A percentile compares a stretch with the other conserved stretches of the same genome.
phyloP scores from a whole-genome alignment of 2,888 invertebrate genomes.

The Eupithecia insigniata region DNA sequence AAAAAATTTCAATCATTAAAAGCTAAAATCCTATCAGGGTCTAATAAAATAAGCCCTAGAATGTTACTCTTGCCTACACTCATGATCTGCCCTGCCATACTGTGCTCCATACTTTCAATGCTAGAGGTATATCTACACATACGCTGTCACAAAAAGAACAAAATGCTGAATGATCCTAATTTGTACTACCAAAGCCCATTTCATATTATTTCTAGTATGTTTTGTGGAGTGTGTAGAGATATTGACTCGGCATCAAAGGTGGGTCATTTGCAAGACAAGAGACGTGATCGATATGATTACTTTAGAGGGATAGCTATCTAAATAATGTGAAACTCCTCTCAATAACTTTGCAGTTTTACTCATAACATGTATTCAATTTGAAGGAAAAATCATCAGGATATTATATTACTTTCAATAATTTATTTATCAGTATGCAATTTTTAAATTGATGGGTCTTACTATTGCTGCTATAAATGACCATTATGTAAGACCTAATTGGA shows the following conservation, averaged over 20 bases:
- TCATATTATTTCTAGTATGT: constrained; percentile 87
- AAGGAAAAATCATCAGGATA: background rate
- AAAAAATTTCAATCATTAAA: constrained; percentile 69
- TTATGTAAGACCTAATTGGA: background rate
- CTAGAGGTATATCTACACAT: constrained; percentile 87
- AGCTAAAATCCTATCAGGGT: constrained; percentile 69
- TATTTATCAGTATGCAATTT: background rate
- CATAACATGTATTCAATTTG: background rate
- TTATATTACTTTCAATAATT: too few relatives aligned
- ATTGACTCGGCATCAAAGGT: constrained; percentile 86
- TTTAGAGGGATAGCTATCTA: constrained; percentile 65
- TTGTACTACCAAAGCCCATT: constrained; percentile 88
- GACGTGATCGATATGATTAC: constrained; percentile 74
- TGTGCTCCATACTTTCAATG: constrained; percentile 78
- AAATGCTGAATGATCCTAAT: constrained; percentile 80
- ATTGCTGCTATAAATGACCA: background rate
- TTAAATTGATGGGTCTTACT: background rate
- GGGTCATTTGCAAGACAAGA: constrained; percentile 86
- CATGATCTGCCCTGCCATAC: constrained; percentile 82
- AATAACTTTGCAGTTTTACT: background rate
- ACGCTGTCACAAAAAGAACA: constrained; percentile 88
- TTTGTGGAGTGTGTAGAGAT: constrained; percentile 87
- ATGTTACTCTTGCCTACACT: constrained; percentile 85
- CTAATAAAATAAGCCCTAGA: constrained; percentile 73
- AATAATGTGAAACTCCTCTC: constrained; percentile 11